These are phyloP conservation scores for Agraylea sexmaculata DNA, from an alignment of 1,140 invertebrate genomes.

Conservation along the genomic window DNA sequence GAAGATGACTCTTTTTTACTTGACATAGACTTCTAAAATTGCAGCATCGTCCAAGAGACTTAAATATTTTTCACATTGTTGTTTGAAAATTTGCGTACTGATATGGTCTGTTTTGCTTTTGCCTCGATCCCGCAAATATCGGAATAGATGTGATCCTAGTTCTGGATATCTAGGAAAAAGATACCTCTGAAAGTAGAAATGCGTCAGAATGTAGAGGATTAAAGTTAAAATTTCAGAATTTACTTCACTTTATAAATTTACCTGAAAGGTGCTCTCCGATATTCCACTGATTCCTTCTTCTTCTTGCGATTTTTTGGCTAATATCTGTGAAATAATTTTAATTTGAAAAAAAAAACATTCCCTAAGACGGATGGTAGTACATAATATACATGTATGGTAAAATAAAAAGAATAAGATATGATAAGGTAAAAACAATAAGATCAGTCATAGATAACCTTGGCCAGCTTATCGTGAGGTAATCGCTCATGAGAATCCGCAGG, in stretches of 20 bases:
- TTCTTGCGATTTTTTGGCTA: constrained; percentile 47
- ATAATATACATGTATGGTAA: no score
- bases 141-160: constrained; percentile 54
- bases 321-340: constrained; percentile 45
- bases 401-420: no score
- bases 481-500: no score
- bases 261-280: constrained; percentile 47
- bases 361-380: no score
- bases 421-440: no score
- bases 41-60: constrained; percentile 51
- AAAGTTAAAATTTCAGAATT: background rate
- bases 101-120: constrained; percentile 49
- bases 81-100: constrained; percentile 46
- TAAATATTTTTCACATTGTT: constrained; percentile 60
- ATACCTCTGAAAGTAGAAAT: constrained; percentile 44
- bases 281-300: constrained; percentile 55
- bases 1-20: constrained; percentile 26
- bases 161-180: constrained; percentile 67
- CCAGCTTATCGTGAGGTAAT: no score
- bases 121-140: constrained; percentile 46
- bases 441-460: no score
- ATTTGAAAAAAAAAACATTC: no score
- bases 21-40: constrained; percentile 55
- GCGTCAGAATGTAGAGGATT: background rate
- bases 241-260: constrained; percentile 27